Conservation (phyloP, 2,888 invertebrate genomes). For the Pseudococcus longispinus region DNA sequence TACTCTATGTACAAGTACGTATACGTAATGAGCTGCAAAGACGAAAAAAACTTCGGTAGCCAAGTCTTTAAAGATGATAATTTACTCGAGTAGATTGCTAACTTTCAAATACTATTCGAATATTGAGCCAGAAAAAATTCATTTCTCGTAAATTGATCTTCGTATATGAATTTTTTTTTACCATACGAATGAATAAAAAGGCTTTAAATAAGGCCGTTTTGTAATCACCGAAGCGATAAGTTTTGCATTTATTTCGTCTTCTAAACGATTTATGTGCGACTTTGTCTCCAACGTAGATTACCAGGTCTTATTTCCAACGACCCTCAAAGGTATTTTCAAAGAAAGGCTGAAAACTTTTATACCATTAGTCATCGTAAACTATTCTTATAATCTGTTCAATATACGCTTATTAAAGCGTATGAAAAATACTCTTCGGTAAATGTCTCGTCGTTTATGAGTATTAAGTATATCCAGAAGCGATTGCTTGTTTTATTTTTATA, state of each 20-base stretch:
- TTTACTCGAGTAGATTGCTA: not conserved
- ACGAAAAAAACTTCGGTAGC: not conserved
- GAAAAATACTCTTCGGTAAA: not conserved
- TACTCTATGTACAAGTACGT: not conserved
- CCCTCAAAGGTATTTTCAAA: not conserved
- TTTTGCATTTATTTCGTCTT: not conserved
- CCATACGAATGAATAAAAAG: not conserved
- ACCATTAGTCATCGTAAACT: conserved; percentile 5
- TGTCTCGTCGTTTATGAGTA: not conserved
- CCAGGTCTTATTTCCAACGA: not conserved
- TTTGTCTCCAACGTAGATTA: not conserved
- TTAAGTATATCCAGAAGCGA: not conserved
- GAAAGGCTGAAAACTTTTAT: not conserved
- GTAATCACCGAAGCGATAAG: not conserved
- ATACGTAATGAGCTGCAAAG: not conserved
- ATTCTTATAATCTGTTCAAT: not conserved
- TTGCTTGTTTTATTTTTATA: not conserved
- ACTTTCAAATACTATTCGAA: not conserved
- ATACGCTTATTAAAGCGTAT: not conserved
- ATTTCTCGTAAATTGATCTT: not conserved
- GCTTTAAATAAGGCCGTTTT: not conserved
- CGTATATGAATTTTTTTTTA: not conserved
- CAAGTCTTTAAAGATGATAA: not conserved
- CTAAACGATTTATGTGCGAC: conserved; percentile 14
- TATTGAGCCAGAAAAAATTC: not conserved